Base-by-base conservation (phyloP, 1,140 invertebrate genomes). In the Drosophila aff. region DNA sequence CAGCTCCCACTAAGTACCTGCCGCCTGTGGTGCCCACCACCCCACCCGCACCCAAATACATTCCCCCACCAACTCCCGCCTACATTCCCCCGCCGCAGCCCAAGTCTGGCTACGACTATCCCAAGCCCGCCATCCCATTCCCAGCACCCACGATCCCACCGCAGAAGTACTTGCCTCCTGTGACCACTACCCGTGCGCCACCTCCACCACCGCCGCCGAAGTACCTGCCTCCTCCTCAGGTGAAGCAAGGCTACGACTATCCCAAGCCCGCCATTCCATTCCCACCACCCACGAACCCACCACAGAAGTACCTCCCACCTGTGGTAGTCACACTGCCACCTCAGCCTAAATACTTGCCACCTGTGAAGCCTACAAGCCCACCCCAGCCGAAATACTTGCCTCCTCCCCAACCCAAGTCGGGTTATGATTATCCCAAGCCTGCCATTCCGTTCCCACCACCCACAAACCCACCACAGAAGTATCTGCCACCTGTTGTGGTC, bases 381-480 rank as follows among this genome's bases (percentile, higher is more conserved):
- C 82, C 82, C 13, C 73, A 82, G 38, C 73, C 79, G 0, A 77
- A 67, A 7, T 64, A 61, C 21, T 53, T 59, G 23, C 73, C 63
- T 7, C 79, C 77, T 3, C 53, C 78, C 0, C 62, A 72, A 26
- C 31, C 36, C 4, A 67, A 59, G 11, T 46, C 38, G 11, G 83
- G 81, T 1, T 86, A 86, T n/a, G 65, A 75, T 16, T 86, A 86
- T 11, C 83, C 87, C 18, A 86, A 81, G 31, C 86, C 87, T 2
- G 49, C 47, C 16, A 63, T 82, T 57, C 82, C 77, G 5, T 87
- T 83, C 62, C 59, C 81, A 44, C 57, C 81, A 13, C 75, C 79
- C 2, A 71, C 71, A 3, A 72, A 64, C 10, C 59, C 75, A 18
- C 52, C 76, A 9, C 65, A 50, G 52, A 64, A 63, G 21, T 74